These are phyloP conservation scores for Oscheius myriophilus DNA, from an alignment of 2,888 invertebrate species.

Conservation along the genomic window DNA sequence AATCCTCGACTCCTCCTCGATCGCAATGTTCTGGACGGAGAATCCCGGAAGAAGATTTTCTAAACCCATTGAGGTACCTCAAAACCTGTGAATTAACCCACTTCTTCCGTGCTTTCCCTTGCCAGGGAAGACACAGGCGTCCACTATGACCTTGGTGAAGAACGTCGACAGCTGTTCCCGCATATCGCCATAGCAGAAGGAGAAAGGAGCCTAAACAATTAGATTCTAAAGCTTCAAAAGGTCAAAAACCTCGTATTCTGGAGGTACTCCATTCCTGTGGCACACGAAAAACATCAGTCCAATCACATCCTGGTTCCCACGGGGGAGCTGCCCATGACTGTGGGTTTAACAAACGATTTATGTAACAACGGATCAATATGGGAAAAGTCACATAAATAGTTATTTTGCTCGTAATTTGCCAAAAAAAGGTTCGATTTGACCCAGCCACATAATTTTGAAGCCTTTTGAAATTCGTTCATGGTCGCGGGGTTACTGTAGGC, in stretches of 20 bases:
- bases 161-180: constrained; percentile 43
- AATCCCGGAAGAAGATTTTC: constrained; percentile 46
- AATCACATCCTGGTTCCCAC: constrained; percentile 57
- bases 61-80: neutral
- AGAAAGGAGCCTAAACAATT: constrained; percentile 45
- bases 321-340: constrained; percentile 61
- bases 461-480: too few relatives aligned
- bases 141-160: constrained; percentile 46
- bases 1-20: constrained; percentile 55
- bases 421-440: too few relatives aligned
- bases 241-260: constrained; percentile 39
- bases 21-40: constrained; percentile 47
- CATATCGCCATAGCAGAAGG: constrained; percentile 37
- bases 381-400: too few relatives aligned
- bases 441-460: too few relatives aligned
- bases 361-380: too few relatives aligned
- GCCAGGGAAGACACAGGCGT: constrained; percentile 51
- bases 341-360: too few relatives aligned
- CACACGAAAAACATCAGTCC: constrained; percentile 58
- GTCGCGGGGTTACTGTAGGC: too few relatives aligned
- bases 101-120: constrained; percentile 8
- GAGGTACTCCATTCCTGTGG: constrained; percentile 36
- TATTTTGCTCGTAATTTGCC: too few relatives aligned
- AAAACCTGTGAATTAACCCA: neutral
- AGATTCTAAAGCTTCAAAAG: constrained; percentile 2